Evolutionary conservation across 2,888 invertebrate species (phyloP), one percentile per base, ranked within the genome.

Genomic region (Agrilus mali): DNA sequence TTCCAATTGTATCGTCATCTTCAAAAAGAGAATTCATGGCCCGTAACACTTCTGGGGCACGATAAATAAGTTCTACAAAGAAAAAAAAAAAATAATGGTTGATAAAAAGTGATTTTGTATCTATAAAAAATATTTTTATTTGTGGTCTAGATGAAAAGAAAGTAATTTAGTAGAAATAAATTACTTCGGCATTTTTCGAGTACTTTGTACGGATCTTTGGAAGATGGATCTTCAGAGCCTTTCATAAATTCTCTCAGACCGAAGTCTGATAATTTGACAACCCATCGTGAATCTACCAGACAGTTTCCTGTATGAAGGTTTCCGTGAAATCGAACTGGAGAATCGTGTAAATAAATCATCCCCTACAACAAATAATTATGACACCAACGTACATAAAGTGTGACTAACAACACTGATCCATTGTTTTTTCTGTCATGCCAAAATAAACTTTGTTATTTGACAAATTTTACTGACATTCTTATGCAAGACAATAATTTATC

Each of bases 201-300:
- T 43, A 80, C 65, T 46, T 72, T 72, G 17, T 62, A 66, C 0
- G 77, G 71, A 50, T 85, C 82, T 48, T 68, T 64, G 42, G 66
- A 52, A 1, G 71, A 68, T 20, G 75, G 74, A 36, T 75, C 78
- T 52, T 84, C 73, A 51, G 83, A 81, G 12, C 82, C 86, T 51
- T 76, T 75, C 57, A 89, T 81, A 63, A 94, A 90, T 60, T 90
- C 87, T 52, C 83, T 79, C 37, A 94, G 73, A 1, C 94, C 94
- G 60, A 92, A 94, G 69, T 94, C 94, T 1, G 92, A 77, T 27
- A 94, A 72, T 65, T 96, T 92, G 39, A 94, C 84, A 46, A 94
- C 92, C 93, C 93, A 94, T 27, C 94, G 78, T 20, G 92, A 90
- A 68, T 95, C 94, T 45, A 95, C 88, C 45, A 95, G 72, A 65